Evolutionary conservation across 2,113 vertebrate species (phyloP).

Genomic region (Lutjanus erythropterus): DNA sequence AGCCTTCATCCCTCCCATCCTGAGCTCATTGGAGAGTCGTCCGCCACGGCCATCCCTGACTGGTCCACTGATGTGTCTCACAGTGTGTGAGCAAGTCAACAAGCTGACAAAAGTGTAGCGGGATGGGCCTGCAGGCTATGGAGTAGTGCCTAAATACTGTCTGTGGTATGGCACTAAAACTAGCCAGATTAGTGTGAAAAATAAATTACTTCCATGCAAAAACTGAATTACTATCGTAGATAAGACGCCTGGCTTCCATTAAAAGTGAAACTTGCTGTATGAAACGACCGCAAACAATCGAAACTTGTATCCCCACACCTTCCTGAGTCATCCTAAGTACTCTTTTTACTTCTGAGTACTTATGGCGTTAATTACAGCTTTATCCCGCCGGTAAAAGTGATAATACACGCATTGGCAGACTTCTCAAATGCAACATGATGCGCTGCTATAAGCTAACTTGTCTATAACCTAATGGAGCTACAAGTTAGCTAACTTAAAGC

Average conservation of each 20-base stretch:
- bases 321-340: accelerated
- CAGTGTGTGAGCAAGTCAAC: slow-evolving; percentile 24
- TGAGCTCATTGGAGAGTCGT: slow-evolving; percentile 50
- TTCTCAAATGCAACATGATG: not conserved
- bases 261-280: not conserved
- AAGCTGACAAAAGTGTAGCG: slow-evolving; percentile 44
- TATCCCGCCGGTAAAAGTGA: not conserved
- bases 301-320: slow-evolving; percentile 11
- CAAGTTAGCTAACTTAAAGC: not conserved
- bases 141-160: not conserved
- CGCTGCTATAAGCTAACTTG: not conserved
- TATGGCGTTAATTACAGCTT: not conserved
- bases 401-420: accelerated
- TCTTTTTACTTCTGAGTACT: not conserved
- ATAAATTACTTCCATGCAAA: accelerated
- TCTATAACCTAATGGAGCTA: accelerated
- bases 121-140: slow-evolving; percentile 38
- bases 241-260: not conserved
- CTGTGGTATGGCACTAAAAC: too few relatives aligned
- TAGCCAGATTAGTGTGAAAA: too few relatives aligned
- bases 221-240: not conserved
- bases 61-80: slow-evolving; percentile 59
- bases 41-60: slow-evolving; percentile 41
- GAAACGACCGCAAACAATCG: slow-evolving; percentile 43
- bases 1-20: slow-evolving; percentile 47